A percentile compares a stretch with the other conserved stretches of the same genome.
These are phyloP conservation scores for Andrena praecox DNA, from an alignment of 2,888 invertebrate genomes.

Conservation along the genomic window DNA sequence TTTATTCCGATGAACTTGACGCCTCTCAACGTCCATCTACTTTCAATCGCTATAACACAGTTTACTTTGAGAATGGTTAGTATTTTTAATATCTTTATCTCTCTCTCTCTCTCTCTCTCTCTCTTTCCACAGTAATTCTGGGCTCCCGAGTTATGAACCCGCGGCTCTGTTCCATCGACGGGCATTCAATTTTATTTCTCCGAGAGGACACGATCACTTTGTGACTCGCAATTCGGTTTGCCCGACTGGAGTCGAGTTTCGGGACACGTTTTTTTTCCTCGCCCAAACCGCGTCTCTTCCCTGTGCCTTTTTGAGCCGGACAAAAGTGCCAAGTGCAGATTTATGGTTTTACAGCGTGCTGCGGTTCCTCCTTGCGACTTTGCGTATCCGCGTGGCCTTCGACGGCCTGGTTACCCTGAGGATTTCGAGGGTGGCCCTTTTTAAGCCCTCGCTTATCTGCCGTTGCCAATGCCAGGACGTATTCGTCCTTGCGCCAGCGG, in stretches of 20 bases:
- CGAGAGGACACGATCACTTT: background rate
- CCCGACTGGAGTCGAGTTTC: background rate
- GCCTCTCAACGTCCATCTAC: background rate
- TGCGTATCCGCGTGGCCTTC: constrained; percentile 77
- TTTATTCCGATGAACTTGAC: constrained; percentile 14
- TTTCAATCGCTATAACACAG: too few relatives aligned
- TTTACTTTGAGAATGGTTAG: background rate
- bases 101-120: too few relatives aligned
- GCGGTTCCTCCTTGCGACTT: constrained; percentile 75
- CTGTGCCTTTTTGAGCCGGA: constrained; percentile 50
- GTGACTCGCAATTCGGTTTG: background rate
- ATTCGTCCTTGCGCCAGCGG: constrained; percentile 55
- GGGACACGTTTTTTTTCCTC: constrained; percentile 17
- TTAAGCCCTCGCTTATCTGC: constrained; percentile 71
- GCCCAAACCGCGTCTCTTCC: background rate
- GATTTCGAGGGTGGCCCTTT: constrained; percentile 54
- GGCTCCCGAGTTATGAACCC: too few relatives aligned
- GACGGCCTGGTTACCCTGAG: constrained; percentile 46
- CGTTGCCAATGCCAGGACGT: constrained; percentile 51
- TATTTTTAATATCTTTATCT: too few relatives aligned
- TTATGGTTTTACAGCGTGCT: constrained; percentile 82
- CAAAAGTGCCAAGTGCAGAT: constrained; percentile 78
- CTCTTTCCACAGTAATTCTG: too few relatives aligned
- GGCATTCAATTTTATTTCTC: background rate
- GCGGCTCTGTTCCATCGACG: background rate